These are phyloP conservation scores for Myotis myotis DNA, from an alignment of 2,797 vertebrate genomes.

Conservation along the genomic window DNA sequence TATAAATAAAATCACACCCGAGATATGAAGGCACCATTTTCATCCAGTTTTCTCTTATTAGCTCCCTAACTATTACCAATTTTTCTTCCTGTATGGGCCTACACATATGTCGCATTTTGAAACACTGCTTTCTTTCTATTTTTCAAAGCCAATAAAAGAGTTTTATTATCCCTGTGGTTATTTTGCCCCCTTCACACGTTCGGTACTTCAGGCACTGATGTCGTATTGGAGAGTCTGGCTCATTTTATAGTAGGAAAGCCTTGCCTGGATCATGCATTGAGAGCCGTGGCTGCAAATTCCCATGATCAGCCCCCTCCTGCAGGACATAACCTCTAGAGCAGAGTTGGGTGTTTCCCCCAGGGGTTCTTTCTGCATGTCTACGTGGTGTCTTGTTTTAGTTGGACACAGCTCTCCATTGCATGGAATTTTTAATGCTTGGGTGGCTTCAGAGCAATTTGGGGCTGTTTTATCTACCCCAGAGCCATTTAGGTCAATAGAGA, in stretches of 20 bases:
- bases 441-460: slow-evolving; percentile 44
- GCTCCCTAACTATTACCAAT: slow-evolving; percentile 57
- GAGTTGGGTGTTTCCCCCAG: not conserved
- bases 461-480: slow-evolving; percentile 44
- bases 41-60: slow-evolving; percentile 64
- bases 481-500: not conserved
- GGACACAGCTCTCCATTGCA: not conserved
- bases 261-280: not conserved
- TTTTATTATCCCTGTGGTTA: slow-evolving; percentile 69
- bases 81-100: slow-evolving; percentile 58
- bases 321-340: not conserved
- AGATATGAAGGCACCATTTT: slow-evolving; percentile 53
- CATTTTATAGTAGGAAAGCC: slow-evolving; percentile 1
- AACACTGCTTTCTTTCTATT: slow-evolving; percentile 67
- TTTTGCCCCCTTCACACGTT: slow-evolving; percentile 52
- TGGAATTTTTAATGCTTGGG: slow-evolving; percentile 26
- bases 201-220: slow-evolving; percentile 20
- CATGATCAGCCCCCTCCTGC: not conserved
- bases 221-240: slow-evolving; percentile 16
- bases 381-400: slow-evolving; percentile 22
- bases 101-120: slow-evolving; percentile 64
- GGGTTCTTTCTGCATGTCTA: not conserved
- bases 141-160: slow-evolving; percentile 68
- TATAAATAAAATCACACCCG: slow-evolving; percentile 64
- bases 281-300: not conserved